Evolutionary conservation across 2,113 vertebrate genomes (phyloP).

Genomic region (Peromyscus maniculatus): DNA sequence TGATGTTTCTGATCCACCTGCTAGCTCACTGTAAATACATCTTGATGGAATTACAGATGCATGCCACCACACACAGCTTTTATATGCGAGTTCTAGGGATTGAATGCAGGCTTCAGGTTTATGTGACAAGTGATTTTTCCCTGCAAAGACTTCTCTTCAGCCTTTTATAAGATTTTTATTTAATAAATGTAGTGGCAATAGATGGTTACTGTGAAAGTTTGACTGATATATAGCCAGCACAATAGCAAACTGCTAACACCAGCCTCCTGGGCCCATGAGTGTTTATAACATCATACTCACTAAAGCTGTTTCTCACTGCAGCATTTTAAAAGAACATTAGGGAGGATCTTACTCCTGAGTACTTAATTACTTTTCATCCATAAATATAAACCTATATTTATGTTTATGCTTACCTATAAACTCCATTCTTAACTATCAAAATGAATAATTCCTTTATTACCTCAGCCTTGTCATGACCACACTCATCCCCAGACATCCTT

Average conservation of each 20-base stretch:
- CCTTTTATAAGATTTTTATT: background rate
- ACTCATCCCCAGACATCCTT: background rate
- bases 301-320: background rate
- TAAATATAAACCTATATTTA: no score
- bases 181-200: background rate
- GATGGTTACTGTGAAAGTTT: background rate
- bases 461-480: background rate
- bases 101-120: background rate
- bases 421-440: background rate
- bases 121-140: background rate
- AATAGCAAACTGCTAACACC: background rate
- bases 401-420: background rate
- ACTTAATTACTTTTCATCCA: background rate
- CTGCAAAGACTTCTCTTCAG: background rate
- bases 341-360: background rate
- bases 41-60: background rate
- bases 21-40: background rate
- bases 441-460: background rate
- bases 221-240: background rate
- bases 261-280: background rate
- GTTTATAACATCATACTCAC: background rate
- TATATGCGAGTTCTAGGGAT: no score
- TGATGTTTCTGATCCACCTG: background rate
- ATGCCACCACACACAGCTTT: background rate
- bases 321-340: slow-evolving; percentile 1